Base-by-base conservation (phyloP, 2,797 vertebrate genomes). In the Cyclopterus lumpus region DNA sequence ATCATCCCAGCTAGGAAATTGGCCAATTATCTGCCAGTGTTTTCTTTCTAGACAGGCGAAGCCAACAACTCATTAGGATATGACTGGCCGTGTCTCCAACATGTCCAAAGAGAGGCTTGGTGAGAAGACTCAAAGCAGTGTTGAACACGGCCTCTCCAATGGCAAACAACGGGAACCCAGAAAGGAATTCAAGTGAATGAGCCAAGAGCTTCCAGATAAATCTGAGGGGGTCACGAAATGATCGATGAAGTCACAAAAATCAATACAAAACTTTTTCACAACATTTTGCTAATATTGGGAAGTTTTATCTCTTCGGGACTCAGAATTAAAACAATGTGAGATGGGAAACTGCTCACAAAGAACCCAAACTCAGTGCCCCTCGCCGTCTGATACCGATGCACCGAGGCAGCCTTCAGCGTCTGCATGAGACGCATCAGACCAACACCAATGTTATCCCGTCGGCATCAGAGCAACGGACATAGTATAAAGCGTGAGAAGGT, bases 21-120 rank as follows among this genome's bases (percentile, higher is more conserved):
- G 77, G 77, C 83, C 89, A 91, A 92, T 92, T 92, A 93, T 85
- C 80, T 34, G 51, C 67, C 67, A 59, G 71, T 32, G 60, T 85
- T 88, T 82, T 57, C 48, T 67, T 79, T 77, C 86, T 86, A 89
- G 76, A 81, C 63, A 58, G 80, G 64, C 61, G 57, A 63, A 69
- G 76, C 86, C 70, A 91, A 57, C 77, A 65, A 60, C 72, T 88
- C 84, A 83, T 88, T 84, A 86, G 85, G 82, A 89, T 83, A 73
- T 60, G 63, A 73, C 68, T 73, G 80, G 77, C 77, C 66, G n/a
- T 3, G 75, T 85, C 80, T 78, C 67, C 58, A 67, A 80, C 71
- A 72, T 40, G 49, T 67, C 63, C 62, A 66, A 67, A 82, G 38
- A 5, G 12, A 77, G 61, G 34, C 51, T 10, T 32, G 30, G 30